A percentile compares a stretch with the other conserved stretches of the same genome.
These are phyloP conservation scores for Meloe dianella DNA, from an alignment of 2,888 invertebrate genomes.

Conservation along the genomic window DNA sequence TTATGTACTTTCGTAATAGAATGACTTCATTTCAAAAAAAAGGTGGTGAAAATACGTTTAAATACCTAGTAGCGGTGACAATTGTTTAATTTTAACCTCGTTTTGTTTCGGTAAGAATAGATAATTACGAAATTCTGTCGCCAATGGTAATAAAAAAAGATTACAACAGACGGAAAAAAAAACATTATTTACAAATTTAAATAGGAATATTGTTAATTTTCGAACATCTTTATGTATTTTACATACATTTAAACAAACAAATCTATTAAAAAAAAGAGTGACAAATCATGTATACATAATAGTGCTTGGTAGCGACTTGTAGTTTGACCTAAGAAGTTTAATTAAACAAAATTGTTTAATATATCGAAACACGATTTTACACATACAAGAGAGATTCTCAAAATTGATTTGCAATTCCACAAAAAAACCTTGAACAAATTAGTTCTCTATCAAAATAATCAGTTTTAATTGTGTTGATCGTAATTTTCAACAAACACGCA, in stretches of 20 bases:
- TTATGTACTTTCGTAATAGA: neutral
- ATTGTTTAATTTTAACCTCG: neutral
- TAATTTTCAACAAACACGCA: neutral
- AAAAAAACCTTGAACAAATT: conserved; percentile 10
- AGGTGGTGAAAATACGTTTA: neutral
- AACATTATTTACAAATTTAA: neutral
- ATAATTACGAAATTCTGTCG: neutral
- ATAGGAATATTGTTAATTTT: neutral
- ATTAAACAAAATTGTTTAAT: neutral
- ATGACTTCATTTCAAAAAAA: conserved; percentile 1
- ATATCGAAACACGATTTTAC: neutral
- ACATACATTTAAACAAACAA: neutral
- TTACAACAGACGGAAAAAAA: neutral
- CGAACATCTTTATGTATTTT: neutral
- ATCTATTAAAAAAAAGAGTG: neutral
- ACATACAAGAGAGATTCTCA: neutral
- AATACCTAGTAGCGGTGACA: neutral
- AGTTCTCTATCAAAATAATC: neutral
- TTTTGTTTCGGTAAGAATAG: neutral
- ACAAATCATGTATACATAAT: neutral
- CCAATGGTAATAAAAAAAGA: neutral
- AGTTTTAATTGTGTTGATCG: conserved; percentile 2
- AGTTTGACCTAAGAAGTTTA: neutral
- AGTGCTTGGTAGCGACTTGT: conserved; percentile 9
- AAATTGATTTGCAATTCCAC: neutral